Conservation (phyloP, 2,113 vertebrate species). For the Puffinus mauretanicus region DNA sequence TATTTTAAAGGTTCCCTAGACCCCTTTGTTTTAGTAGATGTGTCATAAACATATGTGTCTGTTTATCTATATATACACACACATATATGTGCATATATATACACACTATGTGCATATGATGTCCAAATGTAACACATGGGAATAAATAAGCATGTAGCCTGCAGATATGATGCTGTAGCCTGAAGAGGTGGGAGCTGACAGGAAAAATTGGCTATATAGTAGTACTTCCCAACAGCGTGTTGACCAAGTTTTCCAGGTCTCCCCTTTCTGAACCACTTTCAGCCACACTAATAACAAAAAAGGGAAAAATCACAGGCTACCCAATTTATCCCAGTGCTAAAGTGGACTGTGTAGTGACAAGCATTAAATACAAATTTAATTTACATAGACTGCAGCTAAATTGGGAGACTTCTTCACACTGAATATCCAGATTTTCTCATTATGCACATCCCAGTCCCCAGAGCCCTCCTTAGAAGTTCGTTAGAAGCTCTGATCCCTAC, state of each 20-base stretch:
- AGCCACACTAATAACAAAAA: background rate
- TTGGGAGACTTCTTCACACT: background rate
- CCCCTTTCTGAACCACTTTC: background rate
- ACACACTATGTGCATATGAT: background rate
- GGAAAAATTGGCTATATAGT: background rate
- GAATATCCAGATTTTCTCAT: constrained; percentile 19
- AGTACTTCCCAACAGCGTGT: background rate
- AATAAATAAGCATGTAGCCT: background rate
- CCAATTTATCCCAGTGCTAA: background rate
- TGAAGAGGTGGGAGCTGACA: background rate
- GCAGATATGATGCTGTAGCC: background rate
- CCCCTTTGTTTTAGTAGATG: background rate
- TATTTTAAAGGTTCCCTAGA: background rate
- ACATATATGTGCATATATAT: too few species aligned
- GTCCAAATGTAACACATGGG: background rate
- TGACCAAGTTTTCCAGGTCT: background rate
- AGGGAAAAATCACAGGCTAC: background rate
- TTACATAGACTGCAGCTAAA: background rate
- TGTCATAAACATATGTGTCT: background rate
- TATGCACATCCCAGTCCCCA: background rate
- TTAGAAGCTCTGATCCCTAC: background rate
- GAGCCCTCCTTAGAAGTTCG: background rate
- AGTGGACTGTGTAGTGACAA: background rate
- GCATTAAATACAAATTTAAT: background rate
- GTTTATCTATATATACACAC: background rate